Base-by-base conservation (phyloP, 2,113 vertebrate species). In the Hippocampus mohnikei region DNA sequence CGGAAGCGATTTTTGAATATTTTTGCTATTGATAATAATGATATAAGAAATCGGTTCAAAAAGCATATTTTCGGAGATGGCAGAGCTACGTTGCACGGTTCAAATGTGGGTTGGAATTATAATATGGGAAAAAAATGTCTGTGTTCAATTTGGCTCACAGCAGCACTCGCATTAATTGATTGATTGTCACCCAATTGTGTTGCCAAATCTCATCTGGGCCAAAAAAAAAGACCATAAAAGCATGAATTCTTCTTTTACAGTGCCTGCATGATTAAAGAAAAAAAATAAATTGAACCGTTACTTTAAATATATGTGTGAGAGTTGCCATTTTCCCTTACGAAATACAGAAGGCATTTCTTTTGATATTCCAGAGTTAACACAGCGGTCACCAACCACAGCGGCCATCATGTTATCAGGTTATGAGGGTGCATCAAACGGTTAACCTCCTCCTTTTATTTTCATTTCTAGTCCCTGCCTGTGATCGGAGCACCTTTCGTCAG, bases 391-490 rank as follows among this genome's bases (percentile, higher is more conserved):
- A 37, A 37, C 33, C 5, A 37, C 33, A 33, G 33, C 6, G 33
- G 33, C 5, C 33, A 33, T 33, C 33, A 37, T 37, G 33, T 37
- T 37, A 37, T 37, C 33, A 37, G 5, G 33, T 37, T 37, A 37
- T 5, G n/a, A 37, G 5, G 33, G 33, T 37, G 33, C 33, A 37
- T 5, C 5, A 37, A 37, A 37, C 0, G 2, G 5, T 13, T 44
- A 44, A 44, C 42, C 42, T 44, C 2, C 29, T 0, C 11, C 60
- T 58, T 23, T 64, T 13, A 18, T 77, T 73, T 61, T 8, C 59
- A 13, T 46, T 75, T 67, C 48, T 68, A 75, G 67, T 41, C 27
- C 15, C 33, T 25, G 41, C 48, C 48, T 46, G 40, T 11, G 61
- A 7, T n/a, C 63, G 62, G 74, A 67, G 50, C 37, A 25, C 15